phyloP scores from a whole-genome alignment of 2,888 invertebrate genomes.

The Sminthurides aquaticus region DNA sequence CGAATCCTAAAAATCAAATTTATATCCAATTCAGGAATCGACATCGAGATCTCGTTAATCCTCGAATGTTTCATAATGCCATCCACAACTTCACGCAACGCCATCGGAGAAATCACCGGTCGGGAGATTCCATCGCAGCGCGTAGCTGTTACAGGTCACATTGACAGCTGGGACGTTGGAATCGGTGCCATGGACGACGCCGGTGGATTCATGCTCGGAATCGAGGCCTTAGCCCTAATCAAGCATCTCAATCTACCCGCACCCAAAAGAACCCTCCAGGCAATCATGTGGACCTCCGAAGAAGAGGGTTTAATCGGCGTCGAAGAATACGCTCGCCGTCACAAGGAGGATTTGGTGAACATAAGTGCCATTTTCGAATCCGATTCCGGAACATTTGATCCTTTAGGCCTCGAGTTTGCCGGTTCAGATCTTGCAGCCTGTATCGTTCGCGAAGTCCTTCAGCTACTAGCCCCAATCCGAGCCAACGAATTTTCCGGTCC shows the following conservation, averaged over 20 bases:
- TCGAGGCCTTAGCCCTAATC: constrained; percentile 63
- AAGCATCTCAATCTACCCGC: constrained; percentile 58
- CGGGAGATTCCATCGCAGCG: constrained; percentile 50
- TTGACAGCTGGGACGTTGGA: constrained; percentile 64
- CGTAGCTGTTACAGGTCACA: constrained; percentile 71
- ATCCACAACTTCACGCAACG: constrained; percentile 60
- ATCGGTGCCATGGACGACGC: constrained; percentile 77
- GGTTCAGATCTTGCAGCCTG: constrained; percentile 58
- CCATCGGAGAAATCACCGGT: constrained; percentile 63
- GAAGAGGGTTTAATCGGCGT: constrained; percentile 66
- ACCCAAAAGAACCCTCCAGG: constrained; percentile 59
- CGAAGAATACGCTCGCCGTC: constrained; percentile 56
- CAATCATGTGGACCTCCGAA: constrained; percentile 75
- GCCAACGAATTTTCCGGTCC: constrained; percentile 57
- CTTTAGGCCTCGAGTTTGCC: constrained; percentile 61
- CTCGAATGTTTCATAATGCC: constrained; percentile 45
- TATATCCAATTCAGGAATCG: not conserved
- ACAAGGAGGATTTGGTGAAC: constrained; percentile 55
- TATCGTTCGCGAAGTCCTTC: constrained; percentile 61
- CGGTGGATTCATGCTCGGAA: constrained; percentile 70
- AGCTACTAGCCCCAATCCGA: constrained; percentile 60
- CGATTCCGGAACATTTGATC: constrained; percentile 65
- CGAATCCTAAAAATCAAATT: too few relatives aligned
- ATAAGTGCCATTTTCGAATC: constrained; percentile 74
- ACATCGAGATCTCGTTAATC: constrained; percentile 44